Evolutionary conservation across 2,888 invertebrate species (phyloP), one percentile per base, ranked within the genome.

Genomic region (Liposcelis brunnea): DNA sequence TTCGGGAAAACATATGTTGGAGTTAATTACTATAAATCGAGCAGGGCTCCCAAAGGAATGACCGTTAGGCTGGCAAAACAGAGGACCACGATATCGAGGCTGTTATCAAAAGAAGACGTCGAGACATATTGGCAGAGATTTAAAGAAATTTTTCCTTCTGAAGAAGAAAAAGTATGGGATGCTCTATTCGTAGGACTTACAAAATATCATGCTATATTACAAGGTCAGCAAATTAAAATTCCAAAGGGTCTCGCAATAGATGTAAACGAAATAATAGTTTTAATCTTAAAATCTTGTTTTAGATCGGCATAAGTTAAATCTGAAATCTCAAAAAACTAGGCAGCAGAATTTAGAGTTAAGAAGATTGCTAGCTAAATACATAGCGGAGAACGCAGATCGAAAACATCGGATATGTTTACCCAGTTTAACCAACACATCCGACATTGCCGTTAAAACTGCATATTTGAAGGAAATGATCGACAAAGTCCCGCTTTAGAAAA

Each of bases 81-180:
- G 46, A 60, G 61, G 36, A 54, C 54, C 6, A 72, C 74, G 1
- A 62, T 74, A 2, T 73, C 76, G 1, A 65, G 77, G 21, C 64
- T 64, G 50, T 54, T 77, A 35, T 60, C 60, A 4, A 54, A 61
- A 1, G 62, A 70, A 19, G 76, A 77, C 53, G 74, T 83, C 18
- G 66, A 64, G 7, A 59, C 62, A 1, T 84, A 74, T 59, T 86
- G 85, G 85, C 57, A 63, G 6, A 68, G 72, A 49, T 83, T 78
- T 61, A 65, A 66, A 48, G 64, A 67, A 33, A 59, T 74, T 6
- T 77, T 80, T 52, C 65, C 76, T 0, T 51, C 63, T 1, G 70
- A 77, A 37, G 76, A 74, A 50, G 71, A 77, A 52, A 70, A 71
- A 47, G 61, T 84, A 34, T 86, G 85, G 85, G 76, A 78, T 52